Evolutionary conservation across 2,113 vertebrate genomes (phyloP), one percentile per base, ranked within the genome.

Genomic region (Calyptomena viridis): DNA sequence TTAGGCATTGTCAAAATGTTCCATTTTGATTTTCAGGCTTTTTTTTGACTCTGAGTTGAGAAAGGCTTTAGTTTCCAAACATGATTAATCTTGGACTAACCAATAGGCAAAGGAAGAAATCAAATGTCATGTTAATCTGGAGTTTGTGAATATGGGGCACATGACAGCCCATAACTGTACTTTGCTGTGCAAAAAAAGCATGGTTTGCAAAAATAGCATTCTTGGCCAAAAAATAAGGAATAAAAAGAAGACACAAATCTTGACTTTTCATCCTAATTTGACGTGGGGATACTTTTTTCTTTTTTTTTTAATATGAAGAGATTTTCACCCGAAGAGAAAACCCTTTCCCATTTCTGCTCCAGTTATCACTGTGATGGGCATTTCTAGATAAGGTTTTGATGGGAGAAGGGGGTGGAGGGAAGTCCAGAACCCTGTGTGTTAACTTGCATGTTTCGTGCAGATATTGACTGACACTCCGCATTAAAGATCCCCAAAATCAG

Each of bases 31-130:
- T 85, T 90, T 85, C 31, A 63, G 64, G 11, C 1, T 0, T 14
- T 27, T 76, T 84, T 72, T 80, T 60, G 40, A 52, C 2, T 6
- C 79, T 0, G 0, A 79, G 9, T 31, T 0, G 0, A 75, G 33
- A 72, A 75, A 59, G 23, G 20, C 8, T 83, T 72, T 67, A 7
- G 2, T 63, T 88, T 62, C 37, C 35, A 71, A 88, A 78, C 7
- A 5, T 21, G 19, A 47, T 60, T 78, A 30, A 71, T 47, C 37
- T 75, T 62, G 67, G 47, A 23, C 31, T 40, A 50, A 46, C 58
- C 62, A 90, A 46, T 0, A 59, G 31, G 44, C 6, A 62, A 53
- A 60, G 30, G 42, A 79, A 52, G 16, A 67, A 82, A 47, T 53
- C 39, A 90, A 46, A 72, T 40, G 53, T 28, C 53, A n/a, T 56